Conservation (phyloP, 2,888 invertebrate genomes). For the Aspidiotus rigidus region DNA sequence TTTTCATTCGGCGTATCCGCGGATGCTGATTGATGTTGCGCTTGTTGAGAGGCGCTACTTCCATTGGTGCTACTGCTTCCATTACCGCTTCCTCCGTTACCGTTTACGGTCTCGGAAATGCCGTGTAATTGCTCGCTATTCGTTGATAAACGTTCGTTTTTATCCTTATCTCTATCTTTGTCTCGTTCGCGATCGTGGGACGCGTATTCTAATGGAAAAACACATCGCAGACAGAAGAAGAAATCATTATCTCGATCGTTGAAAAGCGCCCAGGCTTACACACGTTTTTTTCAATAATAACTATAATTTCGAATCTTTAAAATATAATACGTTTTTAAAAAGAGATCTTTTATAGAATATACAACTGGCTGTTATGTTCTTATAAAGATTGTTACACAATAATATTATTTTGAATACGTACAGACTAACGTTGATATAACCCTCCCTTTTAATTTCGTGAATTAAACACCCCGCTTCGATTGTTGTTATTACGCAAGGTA, state of each 20-base stretch:
- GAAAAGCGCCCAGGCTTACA: too few relatives aligned
- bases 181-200: constrained; percentile 21
- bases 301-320: constrained; percentile 2
- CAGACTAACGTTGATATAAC: neutral
- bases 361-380: too few relatives aligned
- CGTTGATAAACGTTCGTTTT: constrained; percentile 17
- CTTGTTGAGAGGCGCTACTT: constrained; percentile 41
- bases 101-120: constrained; percentile 34
- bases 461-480: neutral
- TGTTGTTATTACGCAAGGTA: constrained; percentile 4
- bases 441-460: neutral
- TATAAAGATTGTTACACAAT: too few relatives aligned
- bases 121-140: constrained; percentile 34
- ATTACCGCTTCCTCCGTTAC: constrained; percentile 42
- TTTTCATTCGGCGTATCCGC: constrained; percentile 42
- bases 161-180: constrained; percentile 25
- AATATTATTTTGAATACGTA: neutral
- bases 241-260: too few relatives aligned
- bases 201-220: constrained; percentile 29
- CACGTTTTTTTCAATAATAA: neutral
- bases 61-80: constrained; percentile 39
- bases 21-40: constrained; percentile 33
- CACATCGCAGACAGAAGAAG: neutral
- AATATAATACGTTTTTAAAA: neutral
- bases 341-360: too few relatives aligned